Evolutionary conservation across 2,888 invertebrate species (phyloP).

Genomic region (Cryptus viduatorius): DNA sequence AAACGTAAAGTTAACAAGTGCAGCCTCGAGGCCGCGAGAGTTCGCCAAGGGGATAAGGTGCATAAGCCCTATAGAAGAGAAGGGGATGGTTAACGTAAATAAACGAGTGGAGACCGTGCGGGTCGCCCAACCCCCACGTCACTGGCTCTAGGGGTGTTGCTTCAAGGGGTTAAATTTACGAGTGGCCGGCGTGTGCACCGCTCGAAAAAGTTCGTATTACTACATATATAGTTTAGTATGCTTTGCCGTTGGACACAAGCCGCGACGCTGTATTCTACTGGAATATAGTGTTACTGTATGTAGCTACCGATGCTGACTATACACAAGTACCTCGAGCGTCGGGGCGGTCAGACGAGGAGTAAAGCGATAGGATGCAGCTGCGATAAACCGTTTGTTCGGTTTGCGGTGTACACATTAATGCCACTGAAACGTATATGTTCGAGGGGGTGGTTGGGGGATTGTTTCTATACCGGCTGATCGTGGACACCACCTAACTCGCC

Average conservation of each 20-base stretch:
- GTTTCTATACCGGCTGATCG: slow-evolving; percentile 22
- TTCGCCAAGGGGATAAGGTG: slow-evolving; percentile 43
- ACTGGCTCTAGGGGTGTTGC: slow-evolving; percentile 60
- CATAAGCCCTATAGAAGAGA: slow-evolving; percentile 56
- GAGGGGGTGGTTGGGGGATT: background rate
- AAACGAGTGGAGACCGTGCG: slow-evolving; percentile 71
- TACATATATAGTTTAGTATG: slow-evolving; percentile 46
- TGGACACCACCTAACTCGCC: slow-evolving; percentile 47
- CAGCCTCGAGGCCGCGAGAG: slow-evolving; percentile 45
- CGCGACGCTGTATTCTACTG: slow-evolving; percentile 44
- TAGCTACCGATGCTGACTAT: slow-evolving; percentile 35
- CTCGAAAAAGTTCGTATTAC: slow-evolving; percentile 74
- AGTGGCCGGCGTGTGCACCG: slow-evolving; percentile 63
- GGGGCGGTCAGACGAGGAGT: slow-evolving; percentile 64
- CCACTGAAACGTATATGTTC: slow-evolving; percentile 46
- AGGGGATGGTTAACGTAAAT: slow-evolving; percentile 73
- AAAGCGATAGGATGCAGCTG: slow-evolving; percentile 70
- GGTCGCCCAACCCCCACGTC: slow-evolving; percentile 8
- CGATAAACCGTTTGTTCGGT: slow-evolving; percentile 75
- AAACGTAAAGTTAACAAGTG: slow-evolving; percentile 76
- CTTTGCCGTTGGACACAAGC: slow-evolving; percentile 46
- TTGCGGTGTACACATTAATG: slow-evolving; percentile 68
- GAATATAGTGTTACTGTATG: slow-evolving; percentile 37
- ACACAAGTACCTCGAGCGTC: slow-evolving; percentile 34
- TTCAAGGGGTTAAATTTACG: slow-evolving; percentile 73